These are phyloP conservation scores for Listrodromus nycthemerus DNA, from an alignment of 2,888 invertebrate species.

Conservation along the genomic window DNA sequence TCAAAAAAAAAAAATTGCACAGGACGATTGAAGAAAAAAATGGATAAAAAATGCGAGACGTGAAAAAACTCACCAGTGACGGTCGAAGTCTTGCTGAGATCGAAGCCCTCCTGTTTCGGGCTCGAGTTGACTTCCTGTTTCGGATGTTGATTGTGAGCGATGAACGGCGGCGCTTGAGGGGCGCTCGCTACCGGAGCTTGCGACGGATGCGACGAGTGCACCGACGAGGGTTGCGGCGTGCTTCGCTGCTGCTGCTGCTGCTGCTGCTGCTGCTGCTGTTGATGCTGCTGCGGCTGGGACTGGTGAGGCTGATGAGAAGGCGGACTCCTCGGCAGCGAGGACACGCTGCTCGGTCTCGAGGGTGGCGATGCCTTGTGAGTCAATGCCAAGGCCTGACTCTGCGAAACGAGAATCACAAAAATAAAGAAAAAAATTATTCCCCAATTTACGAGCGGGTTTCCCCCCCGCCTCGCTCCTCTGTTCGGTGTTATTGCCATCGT, in stretches of 20 bases:
- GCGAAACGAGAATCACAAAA: constrained; percentile 75
- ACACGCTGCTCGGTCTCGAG: constrained; percentile 82
- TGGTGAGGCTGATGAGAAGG: constrained; percentile 79
- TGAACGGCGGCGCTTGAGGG: constrained; percentile 84
- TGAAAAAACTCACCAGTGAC: constrained; percentile 87
- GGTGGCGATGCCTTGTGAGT: constrained; percentile 86
- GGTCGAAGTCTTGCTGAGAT: constrained; percentile 87
- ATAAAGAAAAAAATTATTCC: not conserved
- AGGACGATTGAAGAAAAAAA: not conserved
- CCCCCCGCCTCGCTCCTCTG: constrained; percentile 20
- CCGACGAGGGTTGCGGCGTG: constrained; percentile 78
- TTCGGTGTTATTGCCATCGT: constrained; percentile 16
- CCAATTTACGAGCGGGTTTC: constrained; percentile 35
- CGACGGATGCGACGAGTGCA: constrained; percentile 82
- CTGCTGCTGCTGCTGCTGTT: constrained; percentile 75
- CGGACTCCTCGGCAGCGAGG: constrained; percentile 82
- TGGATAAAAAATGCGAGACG: not conserved
- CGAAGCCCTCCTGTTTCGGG: constrained; percentile 88
- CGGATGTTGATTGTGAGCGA: constrained; percentile 81
- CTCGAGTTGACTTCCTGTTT: constrained; percentile 81
- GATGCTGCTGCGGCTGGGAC: constrained; percentile 80
- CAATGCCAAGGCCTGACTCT: constrained; percentile 89
- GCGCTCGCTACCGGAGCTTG: constrained; percentile 85
- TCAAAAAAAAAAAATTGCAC: not conserved
- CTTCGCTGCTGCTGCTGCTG: constrained; percentile 79